Conservation (phyloP, 2,888 invertebrate genomes). For the Chrysopilus asiliformis region DNA sequence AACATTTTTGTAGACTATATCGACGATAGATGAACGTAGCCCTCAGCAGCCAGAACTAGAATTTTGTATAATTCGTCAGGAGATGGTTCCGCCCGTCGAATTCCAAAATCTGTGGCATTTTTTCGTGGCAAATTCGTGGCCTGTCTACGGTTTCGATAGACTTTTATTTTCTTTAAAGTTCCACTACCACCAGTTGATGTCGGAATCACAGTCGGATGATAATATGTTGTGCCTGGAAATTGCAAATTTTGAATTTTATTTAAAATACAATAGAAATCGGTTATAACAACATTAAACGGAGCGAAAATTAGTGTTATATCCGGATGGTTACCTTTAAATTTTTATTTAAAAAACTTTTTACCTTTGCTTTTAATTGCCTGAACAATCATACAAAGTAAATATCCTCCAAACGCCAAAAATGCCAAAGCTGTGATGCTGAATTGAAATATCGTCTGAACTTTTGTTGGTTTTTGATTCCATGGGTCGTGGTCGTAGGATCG, state of each 20-base stretch:
- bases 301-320: too few species aligned
- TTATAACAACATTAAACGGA: background rate
- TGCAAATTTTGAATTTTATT: conserved; percentile 2
- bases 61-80: conserved; percentile 34
- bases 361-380: conserved; percentile 58
- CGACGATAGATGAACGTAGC: too few species aligned
- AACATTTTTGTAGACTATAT: too few species aligned
- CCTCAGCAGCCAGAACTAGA: conserved; percentile 35
- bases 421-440: conserved; percentile 64
- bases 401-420: conserved; percentile 75
- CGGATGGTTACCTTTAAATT: too few species aligned
- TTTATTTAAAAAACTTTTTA: too few species aligned
- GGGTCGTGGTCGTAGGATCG: conserved; percentile 4
- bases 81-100: conserved; percentile 24
- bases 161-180: conserved; percentile 29
- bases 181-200: conserved; percentile 21
- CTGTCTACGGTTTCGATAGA: conserved; percentile 25
- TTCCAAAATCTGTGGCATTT: conserved; percentile 29
- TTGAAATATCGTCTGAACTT: conserved; percentile 62
- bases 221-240: conserved; percentile 30
- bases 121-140: conserved; percentile 7
- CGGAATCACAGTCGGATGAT: conserved; percentile 25
- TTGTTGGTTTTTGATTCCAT: conserved; percentile 42
- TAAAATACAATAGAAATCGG: background rate
- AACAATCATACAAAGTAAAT: conserved; percentile 61